Evolutionary conservation across 1,140 invertebrate genomes (phyloP), one percentile per base, ranked within the genome.

Genomic region (Amyelois transitella): DNA sequence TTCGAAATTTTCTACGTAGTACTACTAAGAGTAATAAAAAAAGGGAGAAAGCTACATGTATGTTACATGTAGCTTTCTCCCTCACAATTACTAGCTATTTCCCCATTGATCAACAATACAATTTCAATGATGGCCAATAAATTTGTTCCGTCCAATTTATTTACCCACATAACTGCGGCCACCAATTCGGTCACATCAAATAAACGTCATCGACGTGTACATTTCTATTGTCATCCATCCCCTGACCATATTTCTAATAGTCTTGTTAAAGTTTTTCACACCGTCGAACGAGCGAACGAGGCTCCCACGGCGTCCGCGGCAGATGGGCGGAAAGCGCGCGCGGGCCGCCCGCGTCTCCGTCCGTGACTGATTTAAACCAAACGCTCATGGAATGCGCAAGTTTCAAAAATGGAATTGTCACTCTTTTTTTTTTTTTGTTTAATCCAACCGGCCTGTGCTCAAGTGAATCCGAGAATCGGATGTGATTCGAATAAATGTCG

Each of bases 241-340:
- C 32, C n/a, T 38, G 32, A 38, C 32, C 32, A 38, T 14, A 14
- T 38, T 14, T 14, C 32, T 38, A 2, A 38, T 38, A 38, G 32
- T 38, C 32, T 38, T 38, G 32, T 14, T 38, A 38, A 38, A 38
- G 32, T 38, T 38, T 38, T 38, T 38, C 12, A 14, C 17, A 38
- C n/a, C 32, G 32, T 14, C 12, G n/a, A 38, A 1, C 1, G 32
- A 6, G n/a, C n/a, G n/a, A n/a, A n/a, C n/a, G n/a, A 32, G 43
- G 32, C 19, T 38, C 43, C 45, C 38, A 60, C 67, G 73, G 66
- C 69, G 65, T 48, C 61, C 62, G 54, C 77, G 77, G 65, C 77
- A 81, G 70, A 78, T 59, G 70, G 69, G 67, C 78, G 75, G 72
- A 51, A 70, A 66, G 57, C 61, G 55, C 57, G 65, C 60, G 60